Conservation (phyloP, 2,888 invertebrate species). For the Podabrus alpinus region DNA sequence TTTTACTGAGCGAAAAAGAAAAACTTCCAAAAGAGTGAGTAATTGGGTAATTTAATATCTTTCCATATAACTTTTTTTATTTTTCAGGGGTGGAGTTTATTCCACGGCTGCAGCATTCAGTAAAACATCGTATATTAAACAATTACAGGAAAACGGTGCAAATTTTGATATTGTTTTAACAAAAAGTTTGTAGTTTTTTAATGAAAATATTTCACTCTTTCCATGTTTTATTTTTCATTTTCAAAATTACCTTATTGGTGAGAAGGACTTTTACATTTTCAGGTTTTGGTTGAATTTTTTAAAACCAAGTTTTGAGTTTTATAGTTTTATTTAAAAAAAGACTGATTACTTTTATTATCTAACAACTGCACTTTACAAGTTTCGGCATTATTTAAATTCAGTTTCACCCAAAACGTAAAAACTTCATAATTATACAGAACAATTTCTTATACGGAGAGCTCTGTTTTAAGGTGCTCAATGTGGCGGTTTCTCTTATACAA, state of each 20-base stretch:
- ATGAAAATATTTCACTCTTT: too few relatives aligned
- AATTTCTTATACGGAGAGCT: not conserved
- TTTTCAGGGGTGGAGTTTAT: conserved; percentile 80
- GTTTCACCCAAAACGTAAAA: not conserved
- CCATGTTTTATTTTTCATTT: too few relatives aligned
- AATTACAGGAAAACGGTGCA: conserved; percentile 73
- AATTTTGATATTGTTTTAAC: conserved; percentile 65
- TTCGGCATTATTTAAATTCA: not conserved
- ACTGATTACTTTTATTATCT: not conserved
- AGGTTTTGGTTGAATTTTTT: not conserved
- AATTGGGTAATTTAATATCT: not conserved
- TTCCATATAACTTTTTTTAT: not conserved
- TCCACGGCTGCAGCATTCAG: conserved; percentile 86
- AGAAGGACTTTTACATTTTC: not conserved
- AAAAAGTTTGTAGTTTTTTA: not conserved
- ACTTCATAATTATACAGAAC: not conserved
- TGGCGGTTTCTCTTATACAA: too few relatives aligned
- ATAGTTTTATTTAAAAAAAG: not conserved
- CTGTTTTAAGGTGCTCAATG: too few relatives aligned
- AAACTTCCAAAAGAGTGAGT: conserved; percentile 76
- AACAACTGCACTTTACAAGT: not conserved
- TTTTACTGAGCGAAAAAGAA: conserved; percentile 73
- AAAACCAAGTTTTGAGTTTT: not conserved
- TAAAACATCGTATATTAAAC: conserved; percentile 76
- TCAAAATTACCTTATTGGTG: too few relatives aligned